Evolutionary conservation across 2,113 vertebrate species (phyloP).

Genomic region (Calidris pugnax): DNA sequence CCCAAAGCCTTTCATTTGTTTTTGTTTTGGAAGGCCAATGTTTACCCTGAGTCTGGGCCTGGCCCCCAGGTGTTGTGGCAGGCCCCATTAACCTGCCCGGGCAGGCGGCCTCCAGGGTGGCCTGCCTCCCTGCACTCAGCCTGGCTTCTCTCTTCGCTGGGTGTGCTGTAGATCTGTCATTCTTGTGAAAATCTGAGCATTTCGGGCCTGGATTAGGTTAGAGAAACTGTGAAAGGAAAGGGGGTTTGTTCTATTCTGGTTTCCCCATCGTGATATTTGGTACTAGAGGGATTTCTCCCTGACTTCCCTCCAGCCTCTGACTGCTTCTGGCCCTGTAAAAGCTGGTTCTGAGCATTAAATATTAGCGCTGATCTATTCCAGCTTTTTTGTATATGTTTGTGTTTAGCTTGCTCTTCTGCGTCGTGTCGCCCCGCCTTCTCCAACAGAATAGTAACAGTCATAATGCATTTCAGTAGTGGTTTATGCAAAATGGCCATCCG

Average conservation of each 20-base stretch:
- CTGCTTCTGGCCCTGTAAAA: not conserved
- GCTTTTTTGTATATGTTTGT: not conserved
- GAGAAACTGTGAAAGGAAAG: not conserved
- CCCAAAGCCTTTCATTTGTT: constrained; percentile 7
- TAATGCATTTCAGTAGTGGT: accelerated
- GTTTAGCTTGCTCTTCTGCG: not conserved
- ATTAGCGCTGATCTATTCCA: not conserved
- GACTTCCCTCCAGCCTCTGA: not conserved
- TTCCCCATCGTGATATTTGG: not conserved
- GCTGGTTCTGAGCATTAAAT: not conserved
- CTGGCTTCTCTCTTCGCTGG: not conserved
- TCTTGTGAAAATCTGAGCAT: not conserved
- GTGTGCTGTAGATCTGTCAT: accelerated
- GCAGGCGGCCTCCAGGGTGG: not conserved
- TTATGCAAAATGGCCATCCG: not conserved
- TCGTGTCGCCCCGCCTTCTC: not conserved
- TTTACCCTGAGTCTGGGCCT: constrained; percentile 1
- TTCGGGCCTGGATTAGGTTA: not conserved
- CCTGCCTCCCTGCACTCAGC: not conserved
- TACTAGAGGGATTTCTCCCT: not conserved
- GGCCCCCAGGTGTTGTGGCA: not conserved
- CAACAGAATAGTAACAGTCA: not conserved
- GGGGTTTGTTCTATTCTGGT: not conserved
- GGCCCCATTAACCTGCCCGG: not conserved
- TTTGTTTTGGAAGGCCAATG: constrained; percentile 9